These are phyloP conservation scores for Sterrhoptilus dennistouni DNA, from an alignment of 2,113 vertebrate species.

Conservation along the genomic window DNA sequence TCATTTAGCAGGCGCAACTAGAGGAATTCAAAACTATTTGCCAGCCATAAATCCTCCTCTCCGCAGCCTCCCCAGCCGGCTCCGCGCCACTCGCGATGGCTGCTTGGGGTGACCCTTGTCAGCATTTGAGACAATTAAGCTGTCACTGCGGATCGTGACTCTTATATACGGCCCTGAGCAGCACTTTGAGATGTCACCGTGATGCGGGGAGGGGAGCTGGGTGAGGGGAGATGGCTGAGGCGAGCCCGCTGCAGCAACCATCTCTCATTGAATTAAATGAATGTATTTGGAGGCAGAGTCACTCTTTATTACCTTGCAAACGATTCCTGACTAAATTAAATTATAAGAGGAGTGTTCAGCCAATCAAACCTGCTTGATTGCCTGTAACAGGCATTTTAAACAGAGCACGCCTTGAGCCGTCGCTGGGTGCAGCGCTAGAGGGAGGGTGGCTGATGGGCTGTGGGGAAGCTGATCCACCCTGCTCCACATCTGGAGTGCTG, in stretches of 20 bases:
- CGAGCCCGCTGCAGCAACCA: background rate
- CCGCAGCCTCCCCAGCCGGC: slow-evolving; percentile 4
- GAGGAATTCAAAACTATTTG: slow-evolving; percentile 51
- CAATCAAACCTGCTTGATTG: slow-evolving; percentile 54
- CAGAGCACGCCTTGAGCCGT: background rate
- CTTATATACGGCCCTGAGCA: slow-evolving; percentile 7
- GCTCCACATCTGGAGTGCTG: background rate
- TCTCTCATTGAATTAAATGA: slow-evolving; percentile 64
- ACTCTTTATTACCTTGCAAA: slow-evolving; percentile 60
- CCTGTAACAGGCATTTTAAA: slow-evolving; percentile 48
- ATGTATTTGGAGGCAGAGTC: slow-evolving; percentile 48
- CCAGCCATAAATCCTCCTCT: slow-evolving; percentile 38
- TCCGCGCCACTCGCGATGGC: background rate
- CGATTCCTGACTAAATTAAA: slow-evolving; percentile 60
- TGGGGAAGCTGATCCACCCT: background rate
- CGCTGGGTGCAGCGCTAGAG: background rate
- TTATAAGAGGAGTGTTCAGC: slow-evolving; percentile 46
- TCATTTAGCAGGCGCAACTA: slow-evolving; percentile 38
- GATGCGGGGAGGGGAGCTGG: slow-evolving; percentile 24
- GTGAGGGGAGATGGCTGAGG: slow-evolving; percentile 13
- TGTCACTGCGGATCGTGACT: slow-evolving; percentile 37
- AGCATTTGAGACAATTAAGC: slow-evolving; percentile 39
- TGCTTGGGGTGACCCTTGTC: slow-evolving; percentile 55
- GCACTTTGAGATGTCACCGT: slow-evolving; percentile 10
- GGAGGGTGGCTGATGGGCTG: background rate